A percentile compares a stretch with the other conserved stretches of the same genome.
phyloP scores from a whole-genome alignment of 1,140 invertebrate genomes.

The Macrobrachium nipponense region DNA sequence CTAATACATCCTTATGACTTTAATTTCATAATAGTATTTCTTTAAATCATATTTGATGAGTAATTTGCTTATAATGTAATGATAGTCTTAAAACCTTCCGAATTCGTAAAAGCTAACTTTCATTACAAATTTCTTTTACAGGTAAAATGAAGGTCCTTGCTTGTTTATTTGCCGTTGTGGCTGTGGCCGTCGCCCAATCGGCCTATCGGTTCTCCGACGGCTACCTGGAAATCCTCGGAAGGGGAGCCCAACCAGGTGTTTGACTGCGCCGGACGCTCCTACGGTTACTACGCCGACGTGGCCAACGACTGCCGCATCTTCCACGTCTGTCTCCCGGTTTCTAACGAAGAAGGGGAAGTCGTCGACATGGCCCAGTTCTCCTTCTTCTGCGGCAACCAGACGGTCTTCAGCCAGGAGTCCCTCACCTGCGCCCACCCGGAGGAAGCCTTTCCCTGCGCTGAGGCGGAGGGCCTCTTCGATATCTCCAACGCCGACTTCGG shows the following conservation, averaged over 20 bases:
- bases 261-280: conserved; percentile 34
- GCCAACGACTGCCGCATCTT: conserved; percentile 43
- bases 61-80: neutral
- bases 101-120: too few species aligned
- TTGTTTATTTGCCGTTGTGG: conserved; percentile 18
- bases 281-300: conserved; percentile 53
- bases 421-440: conserved; percentile 43
- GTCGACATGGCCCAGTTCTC: conserved; percentile 40
- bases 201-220: conserved; percentile 42
- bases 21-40: too few species aligned
- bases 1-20: too few species aligned
- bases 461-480: conserved; percentile 46
- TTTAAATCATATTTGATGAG: neutral
- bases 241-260: conserved; percentile 33
- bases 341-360: conserved; percentile 25
- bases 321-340: conserved; percentile 42
- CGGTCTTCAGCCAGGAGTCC: conserved; percentile 49
- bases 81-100: neutral
- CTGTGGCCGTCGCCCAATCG: conserved; percentile 40
- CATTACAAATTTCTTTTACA: neutral
- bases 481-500: conserved; percentile 50
- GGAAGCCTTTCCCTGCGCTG: conserved; percentile 44
- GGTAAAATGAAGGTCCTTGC: conserved; percentile 35
- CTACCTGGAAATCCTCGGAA: conserved; percentile 40
- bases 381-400: conserved; percentile 52